These are phyloP conservation scores for Vicugna pacos DNA, from an alignment of 2,113 vertebrate genomes.

Conservation along the genomic window DNA sequence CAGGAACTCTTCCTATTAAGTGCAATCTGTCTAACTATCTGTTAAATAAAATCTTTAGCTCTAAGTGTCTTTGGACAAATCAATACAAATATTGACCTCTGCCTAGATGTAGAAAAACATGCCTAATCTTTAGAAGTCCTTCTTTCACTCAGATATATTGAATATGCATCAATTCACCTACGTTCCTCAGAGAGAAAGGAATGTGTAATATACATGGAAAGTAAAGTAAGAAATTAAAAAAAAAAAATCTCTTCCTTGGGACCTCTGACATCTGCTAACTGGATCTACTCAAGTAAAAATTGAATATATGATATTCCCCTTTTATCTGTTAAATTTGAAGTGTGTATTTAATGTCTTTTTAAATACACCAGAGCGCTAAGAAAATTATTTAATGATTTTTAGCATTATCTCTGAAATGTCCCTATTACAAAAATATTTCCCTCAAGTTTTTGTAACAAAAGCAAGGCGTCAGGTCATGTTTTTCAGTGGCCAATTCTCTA, in stretches of 20 bases:
- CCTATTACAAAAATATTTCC: background rate
- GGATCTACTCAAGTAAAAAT: background rate
- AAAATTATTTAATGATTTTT: background rate
- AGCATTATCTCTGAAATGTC: background rate
- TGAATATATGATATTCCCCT: background rate
- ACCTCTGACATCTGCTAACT: background rate
- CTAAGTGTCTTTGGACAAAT: constrained; percentile 78
- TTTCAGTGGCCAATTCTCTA: background rate
- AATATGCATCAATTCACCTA: constrained; percentile 40
- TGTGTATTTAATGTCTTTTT: constrained; percentile 1
- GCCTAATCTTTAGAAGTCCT: constrained; percentile 59
- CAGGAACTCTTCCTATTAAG: constrained; percentile 81
- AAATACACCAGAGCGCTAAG: background rate
- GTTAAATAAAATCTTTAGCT: constrained; percentile 72
- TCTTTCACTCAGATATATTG: constrained; percentile 58
- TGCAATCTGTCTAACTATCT: constrained; percentile 80
- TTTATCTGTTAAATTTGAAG: background rate
- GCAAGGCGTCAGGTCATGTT: background rate
- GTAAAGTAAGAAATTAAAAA: constrained; percentile 60
- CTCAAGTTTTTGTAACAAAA: background rate
- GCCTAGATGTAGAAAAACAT: constrained; percentile 56
- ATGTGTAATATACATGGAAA: constrained; percentile 36
- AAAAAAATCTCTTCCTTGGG: background rate
- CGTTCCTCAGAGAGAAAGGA: constrained; percentile 8
- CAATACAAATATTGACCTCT: constrained; percentile 82